Conservation (phyloP, 2,888 invertebrate genomes). For the Tenthredo mesomela region DNA sequence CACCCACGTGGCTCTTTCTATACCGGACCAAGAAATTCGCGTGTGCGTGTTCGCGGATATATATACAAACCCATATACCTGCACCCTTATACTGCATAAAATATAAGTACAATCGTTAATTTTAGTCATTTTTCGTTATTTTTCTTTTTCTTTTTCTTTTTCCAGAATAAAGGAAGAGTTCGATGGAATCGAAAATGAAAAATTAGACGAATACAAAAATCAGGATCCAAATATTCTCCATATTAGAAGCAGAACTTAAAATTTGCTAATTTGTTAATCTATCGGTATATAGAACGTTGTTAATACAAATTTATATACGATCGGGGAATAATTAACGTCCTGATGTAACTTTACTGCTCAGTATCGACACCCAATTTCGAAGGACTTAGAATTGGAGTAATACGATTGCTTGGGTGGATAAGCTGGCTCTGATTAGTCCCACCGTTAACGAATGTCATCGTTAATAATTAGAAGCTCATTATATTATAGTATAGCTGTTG, state of each 20-base stretch:
- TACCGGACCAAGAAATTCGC: background rate
- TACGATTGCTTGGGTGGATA: conserved; percentile 21
- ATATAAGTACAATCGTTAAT: no score
- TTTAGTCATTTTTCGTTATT: background rate
- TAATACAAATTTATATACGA: background rate
- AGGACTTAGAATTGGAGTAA: conserved; percentile 18
- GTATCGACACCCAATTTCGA: conserved; percentile 26
- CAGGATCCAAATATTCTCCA: no score
- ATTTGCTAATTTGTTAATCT: no score
- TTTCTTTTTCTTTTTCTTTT: background rate
- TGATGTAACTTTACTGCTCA: conserved; percentile 2
- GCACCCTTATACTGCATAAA: no score
- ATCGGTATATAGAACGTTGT: no score
- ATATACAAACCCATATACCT: background rate
- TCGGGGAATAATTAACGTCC: background rate
- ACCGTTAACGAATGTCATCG: background rate
- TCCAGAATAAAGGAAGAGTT: no score
- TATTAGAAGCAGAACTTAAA: no score
- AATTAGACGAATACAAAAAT: no score
- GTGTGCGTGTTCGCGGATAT: conserved; percentile 4
- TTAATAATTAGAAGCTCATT: conserved; percentile 13
- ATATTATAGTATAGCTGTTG: background rate
- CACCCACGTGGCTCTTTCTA: conserved; percentile 38
- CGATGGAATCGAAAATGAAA: no score
- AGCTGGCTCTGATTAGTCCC: background rate